Conservation (phyloP, 2,797 vertebrate species). For the Danio albolineatus region DNA sequence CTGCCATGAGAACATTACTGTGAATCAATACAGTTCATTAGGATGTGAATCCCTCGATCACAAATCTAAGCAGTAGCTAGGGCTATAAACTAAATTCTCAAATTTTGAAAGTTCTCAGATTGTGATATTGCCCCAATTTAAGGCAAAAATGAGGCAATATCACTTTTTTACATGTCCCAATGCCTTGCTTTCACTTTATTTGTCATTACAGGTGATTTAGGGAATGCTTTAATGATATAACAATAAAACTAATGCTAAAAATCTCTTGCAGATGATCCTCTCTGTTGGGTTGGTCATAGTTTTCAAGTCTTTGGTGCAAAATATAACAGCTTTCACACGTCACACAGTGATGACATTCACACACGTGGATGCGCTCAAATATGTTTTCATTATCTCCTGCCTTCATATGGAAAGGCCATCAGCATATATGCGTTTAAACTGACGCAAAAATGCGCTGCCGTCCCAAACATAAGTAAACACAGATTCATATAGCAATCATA, state of each 20-base stretch:
- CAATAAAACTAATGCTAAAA: neutral
- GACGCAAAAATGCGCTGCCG: neutral
- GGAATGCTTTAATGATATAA: neutral
- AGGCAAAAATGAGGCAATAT: too few species aligned
- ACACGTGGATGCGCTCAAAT: neutral
- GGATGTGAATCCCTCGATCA: neutral
- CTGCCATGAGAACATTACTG: neutral
- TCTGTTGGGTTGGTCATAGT: neutral
- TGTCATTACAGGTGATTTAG: too few species aligned
- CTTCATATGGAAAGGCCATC: slow-evolving; percentile 9
- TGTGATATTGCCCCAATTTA: too few species aligned
- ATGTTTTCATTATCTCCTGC: neutral
- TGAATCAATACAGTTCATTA: neutral
- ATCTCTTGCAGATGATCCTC: neutral
- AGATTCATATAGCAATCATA: slow-evolving; percentile 47
- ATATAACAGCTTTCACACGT: neutral
- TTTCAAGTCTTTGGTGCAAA: neutral
- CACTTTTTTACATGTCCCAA: too few species aligned
- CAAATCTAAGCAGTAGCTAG: neutral
- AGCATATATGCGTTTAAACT: slow-evolving; percentile 37
- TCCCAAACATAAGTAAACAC: slow-evolving; percentile 44
- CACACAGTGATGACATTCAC: slow-evolving; percentile 18
- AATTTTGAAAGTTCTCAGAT: too few species aligned
- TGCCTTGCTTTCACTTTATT: too few species aligned
- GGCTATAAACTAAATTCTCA: neutral